Evolutionary conservation across 2,888 invertebrate species (phyloP).

Genomic region (Eupithecia centaureata): DNA sequence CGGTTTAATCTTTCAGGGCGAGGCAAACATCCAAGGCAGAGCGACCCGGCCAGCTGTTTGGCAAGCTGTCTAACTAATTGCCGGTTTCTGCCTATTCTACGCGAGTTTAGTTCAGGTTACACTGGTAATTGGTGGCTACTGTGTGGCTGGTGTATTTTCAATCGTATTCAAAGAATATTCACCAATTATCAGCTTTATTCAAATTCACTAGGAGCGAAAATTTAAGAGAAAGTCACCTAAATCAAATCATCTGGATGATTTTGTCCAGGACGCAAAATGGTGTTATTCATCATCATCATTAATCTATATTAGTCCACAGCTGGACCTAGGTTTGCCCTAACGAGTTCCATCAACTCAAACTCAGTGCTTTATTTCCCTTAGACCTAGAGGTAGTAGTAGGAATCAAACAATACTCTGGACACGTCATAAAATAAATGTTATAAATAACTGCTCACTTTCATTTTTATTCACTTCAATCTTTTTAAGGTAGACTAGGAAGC

Average conservation of each 20-base stretch:
- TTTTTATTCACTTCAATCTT: no score
- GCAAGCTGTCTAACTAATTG: slow-evolving; percentile 75
- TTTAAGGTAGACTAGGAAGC: no score
- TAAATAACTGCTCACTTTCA: no score
- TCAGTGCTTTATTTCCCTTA: no score
- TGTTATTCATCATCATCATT: no score
- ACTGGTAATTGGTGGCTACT: slow-evolving; percentile 2
- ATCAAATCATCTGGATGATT: neutral
- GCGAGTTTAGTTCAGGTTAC: slow-evolving; percentile 6
- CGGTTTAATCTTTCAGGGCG: slow-evolving; percentile 45
- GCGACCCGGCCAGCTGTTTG: slow-evolving; percentile 60
- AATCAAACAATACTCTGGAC: no score
- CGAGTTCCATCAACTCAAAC: no score
- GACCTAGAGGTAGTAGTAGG: no score
- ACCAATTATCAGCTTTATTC: no score
- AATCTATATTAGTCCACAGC: no score
- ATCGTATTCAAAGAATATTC: neutral
- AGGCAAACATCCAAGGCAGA: slow-evolving; percentile 50
- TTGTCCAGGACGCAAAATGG: neutral
- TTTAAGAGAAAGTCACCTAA: neutral
- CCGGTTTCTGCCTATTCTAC: slow-evolving; percentile 37
- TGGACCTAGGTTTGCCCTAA: no score
- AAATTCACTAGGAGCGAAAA: neutral
- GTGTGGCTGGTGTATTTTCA: neutral
- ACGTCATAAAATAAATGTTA: no score